These are phyloP conservation scores for Cotesia chilonis DNA, from an alignment of 1,140 invertebrate species.

Conservation along the genomic window DNA sequence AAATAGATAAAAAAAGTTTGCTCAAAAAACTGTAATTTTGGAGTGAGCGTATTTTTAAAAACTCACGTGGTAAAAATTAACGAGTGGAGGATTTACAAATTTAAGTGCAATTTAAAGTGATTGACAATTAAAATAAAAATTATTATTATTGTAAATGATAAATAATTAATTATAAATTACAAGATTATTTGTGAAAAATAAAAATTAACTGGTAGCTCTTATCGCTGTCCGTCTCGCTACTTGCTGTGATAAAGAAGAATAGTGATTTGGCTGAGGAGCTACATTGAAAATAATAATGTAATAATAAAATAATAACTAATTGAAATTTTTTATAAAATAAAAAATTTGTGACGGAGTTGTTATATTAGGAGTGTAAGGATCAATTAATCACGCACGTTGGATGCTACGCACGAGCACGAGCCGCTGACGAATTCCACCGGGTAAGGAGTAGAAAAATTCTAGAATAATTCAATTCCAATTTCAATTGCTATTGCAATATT, in stretches of 20 bases:
- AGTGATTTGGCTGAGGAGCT: neutral
- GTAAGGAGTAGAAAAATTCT: constrained; percentile 29
- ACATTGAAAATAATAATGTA: neutral
- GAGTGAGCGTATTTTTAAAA: too few species aligned
- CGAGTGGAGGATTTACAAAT: too few species aligned
- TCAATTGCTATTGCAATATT: neutral
- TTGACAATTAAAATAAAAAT: too few species aligned
- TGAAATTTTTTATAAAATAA: constrained; percentile 9
- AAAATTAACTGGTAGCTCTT: too few species aligned
- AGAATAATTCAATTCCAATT: neutral
- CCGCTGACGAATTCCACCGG: constrained; percentile 31
- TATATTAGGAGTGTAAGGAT: constrained; percentile 29
- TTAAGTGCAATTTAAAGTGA: too few species aligned
- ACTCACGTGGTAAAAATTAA: too few species aligned
- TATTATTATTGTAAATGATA: too few species aligned
- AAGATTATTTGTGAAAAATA: too few species aligned
- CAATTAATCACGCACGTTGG: constrained; percentile 37
- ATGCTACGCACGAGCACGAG: constrained; percentile 32
- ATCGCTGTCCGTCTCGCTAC: neutral
- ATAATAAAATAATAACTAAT: constrained; percentile 1
- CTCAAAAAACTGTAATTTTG: too few species aligned
- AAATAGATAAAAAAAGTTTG: too few species aligned
- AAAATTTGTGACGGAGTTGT: constrained; percentile 16
- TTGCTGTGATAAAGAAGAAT: constrained; percentile 10
- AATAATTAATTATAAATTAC: too few species aligned